Base-by-base conservation (phyloP, 2,797 vertebrate genomes). In the Erpetoichthys calabaricus region DNA sequence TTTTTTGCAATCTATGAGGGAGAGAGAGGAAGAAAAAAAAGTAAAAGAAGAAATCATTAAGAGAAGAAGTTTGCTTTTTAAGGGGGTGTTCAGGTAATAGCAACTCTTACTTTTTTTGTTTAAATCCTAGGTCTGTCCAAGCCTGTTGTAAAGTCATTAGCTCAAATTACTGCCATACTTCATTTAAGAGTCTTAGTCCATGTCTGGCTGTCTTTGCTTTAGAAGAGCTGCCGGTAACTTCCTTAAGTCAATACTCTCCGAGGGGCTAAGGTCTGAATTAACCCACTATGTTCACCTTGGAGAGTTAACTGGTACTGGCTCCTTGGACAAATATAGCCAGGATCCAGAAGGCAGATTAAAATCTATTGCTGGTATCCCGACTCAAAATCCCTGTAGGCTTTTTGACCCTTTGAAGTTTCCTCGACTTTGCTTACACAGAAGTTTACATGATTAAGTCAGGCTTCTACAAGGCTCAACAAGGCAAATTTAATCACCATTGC, bases 81-180 rank as follows among this genome's bases (percentile, higher is more conserved):
- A 82, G 77, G 80, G 77, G 75, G 76, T 80, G 80, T 76, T 78
- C 73, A 65, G 66, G 72, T 79, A 80, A 84, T 84, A 83, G 76
- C 78, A 84, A 83, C 77, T 84, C 74, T 78, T 69, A 74, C 79
- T 79, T 75, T 72, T 79, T 73, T 68, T 76, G 25, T 25, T 25
- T 25, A 25, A 25, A 69, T 70, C 76, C 76, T 75, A 77, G 70
- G 76, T 78, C 78, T 80, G 76, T 66, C 76, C 72, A 70, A 80
- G 80, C 75, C 81, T 73, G 72, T 79, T 77, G 77, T 79, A 80
- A 81, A 85, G 75, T 84, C 82, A 82, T 86, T 82, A 84, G 83
- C 86, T 87, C 81, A 78, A 80, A 83, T 85, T 83, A 85, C 81
- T 78, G 68, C 67, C 64, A 69, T 68, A 72, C 73, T 75, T 76